These are phyloP conservation scores for Darevskia nairensis DNA, from an alignment of 2,797 vertebrate species.

Conservation along the genomic window DNA sequence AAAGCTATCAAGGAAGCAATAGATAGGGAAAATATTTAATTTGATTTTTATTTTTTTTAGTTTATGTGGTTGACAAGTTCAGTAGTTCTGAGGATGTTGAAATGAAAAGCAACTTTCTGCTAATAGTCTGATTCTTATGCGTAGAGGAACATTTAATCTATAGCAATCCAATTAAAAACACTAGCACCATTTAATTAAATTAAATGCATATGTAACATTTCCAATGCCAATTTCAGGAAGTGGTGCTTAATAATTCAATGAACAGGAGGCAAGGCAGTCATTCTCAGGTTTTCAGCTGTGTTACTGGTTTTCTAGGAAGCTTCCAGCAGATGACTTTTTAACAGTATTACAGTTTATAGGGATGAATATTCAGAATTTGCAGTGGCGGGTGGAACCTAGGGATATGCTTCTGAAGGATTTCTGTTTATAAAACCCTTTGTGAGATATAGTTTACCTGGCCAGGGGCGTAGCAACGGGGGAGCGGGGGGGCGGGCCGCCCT, in stretches of 20 bases:
- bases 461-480: too few species aligned
- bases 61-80: neutral
- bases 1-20: neutral
- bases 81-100: neutral
- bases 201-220: neutral
- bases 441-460: neutral
- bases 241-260: neutral
- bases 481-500: too few species aligned
- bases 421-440: neutral
- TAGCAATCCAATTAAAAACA: neutral
- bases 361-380: neutral
- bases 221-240: neutral
- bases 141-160: neutral
- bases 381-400: neutral
- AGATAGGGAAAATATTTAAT: neutral
- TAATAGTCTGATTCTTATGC: neutral
- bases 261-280: neutral
- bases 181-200: neutral
- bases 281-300: neutral
- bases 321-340: neutral
- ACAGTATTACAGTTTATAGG: neutral
- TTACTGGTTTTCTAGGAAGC: neutral
- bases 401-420: neutral
- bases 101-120: neutral
- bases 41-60: neutral